phyloP scores from a whole-genome alignment of 2,113 vertebrate genomes.

The Tenebrosternarchus preto region DNA sequence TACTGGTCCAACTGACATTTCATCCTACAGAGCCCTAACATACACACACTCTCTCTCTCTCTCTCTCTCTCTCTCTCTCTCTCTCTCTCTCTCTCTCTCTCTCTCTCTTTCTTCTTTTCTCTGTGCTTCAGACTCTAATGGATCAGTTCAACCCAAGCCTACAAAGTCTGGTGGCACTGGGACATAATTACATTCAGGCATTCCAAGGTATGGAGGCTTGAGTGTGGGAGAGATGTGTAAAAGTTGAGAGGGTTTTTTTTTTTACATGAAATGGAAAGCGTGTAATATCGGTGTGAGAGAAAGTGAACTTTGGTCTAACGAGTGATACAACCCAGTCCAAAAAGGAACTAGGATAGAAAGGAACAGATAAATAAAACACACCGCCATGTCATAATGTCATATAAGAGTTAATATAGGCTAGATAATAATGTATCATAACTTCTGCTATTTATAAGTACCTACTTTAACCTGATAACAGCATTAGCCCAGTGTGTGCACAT shows the following conservation, averaged over 20 bases:
- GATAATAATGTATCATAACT: constrained; percentile 5
- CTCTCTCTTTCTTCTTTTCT: not conserved
- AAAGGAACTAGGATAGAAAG: not conserved
- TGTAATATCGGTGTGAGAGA: not conserved
- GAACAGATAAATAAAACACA: constrained; percentile 8
- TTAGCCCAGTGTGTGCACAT: not conserved
- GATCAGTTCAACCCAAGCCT: constrained; percentile 91
- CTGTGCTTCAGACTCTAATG: constrained; percentile 80
- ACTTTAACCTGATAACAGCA: not conserved
- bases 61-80: constrained; percentile 3
- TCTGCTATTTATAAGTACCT: not conserved
- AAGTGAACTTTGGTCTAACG: constrained; percentile 29
- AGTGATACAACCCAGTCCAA: not conserved
- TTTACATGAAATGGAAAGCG: not conserved
- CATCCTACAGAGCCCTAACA: not conserved
- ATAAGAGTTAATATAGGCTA: not conserved
- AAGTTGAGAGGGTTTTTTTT: not conserved
- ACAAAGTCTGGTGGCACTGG: constrained; percentile 87
- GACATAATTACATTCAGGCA: constrained; percentile 87
- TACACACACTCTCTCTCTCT: not conserved
- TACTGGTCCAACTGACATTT: constrained; percentile 8
- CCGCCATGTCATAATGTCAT: not conserved
- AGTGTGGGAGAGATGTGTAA: not conserved
- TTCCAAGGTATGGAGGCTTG: constrained; percentile 80
- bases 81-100: constrained; percentile 14